A percentile compares a stretch with the other conserved stretches of the same genome.
Conservation (phyloP, 2,888 invertebrate species). For the Mamestra brassicae region DNA sequence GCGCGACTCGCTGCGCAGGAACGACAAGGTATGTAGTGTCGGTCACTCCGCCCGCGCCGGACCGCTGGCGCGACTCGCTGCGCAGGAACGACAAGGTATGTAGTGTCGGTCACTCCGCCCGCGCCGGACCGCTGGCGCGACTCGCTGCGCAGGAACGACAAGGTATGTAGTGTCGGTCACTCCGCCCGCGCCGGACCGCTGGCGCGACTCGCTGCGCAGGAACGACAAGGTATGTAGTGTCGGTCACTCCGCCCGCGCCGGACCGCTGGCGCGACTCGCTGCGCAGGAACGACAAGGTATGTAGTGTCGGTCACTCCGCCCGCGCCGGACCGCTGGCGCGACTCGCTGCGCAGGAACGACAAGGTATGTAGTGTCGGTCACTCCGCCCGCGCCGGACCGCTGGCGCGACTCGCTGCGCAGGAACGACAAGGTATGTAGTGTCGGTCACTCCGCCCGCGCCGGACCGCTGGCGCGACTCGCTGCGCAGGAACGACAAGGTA, state of each 20-base stretch:
- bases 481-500: slow-evolving; percentile 88
- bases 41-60: slow-evolving; percentile 70
- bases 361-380: no score
- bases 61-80: slow-evolving; percentile 90
- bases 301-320: no score
- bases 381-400: slow-evolving; percentile 76
- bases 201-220: slow-evolving; percentile 90
- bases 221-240: no score
- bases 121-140: slow-evolving; percentile 89
- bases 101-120: no score
- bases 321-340: slow-evolving; percentile 87
- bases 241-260: slow-evolving; percentile 59
- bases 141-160: slow-evolving; percentile 88
- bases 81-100: no score
- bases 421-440: no score
- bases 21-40: no score
- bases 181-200: slow-evolving; percentile 79
- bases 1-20: slow-evolving; percentile 90
- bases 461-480: slow-evolving; percentile 90
- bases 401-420: slow-evolving; percentile 91
- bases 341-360: slow-evolving; percentile 89
- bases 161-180: no score
- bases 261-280: slow-evolving; percentile 91
- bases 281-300: slow-evolving; percentile 86
- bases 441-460: slow-evolving; percentile 60